phyloP scores from a whole-genome alignment of 2,113 vertebrate genomes.

The Varanus komodoensis region DNA sequence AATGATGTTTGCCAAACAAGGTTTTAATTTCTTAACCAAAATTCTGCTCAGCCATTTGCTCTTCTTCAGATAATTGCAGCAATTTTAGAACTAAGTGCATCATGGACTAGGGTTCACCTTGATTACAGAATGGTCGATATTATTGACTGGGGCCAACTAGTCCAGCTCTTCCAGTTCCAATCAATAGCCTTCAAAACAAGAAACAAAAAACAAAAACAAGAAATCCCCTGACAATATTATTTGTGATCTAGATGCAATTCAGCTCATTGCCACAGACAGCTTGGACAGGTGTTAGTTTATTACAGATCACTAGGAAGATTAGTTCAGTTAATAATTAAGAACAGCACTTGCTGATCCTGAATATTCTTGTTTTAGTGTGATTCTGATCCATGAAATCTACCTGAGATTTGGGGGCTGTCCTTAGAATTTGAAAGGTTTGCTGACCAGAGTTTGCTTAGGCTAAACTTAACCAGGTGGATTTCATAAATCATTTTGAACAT shows the following conservation, averaged over 20 bases:
- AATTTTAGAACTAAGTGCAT: slow-evolving; percentile 34
- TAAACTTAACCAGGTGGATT: not conserved
- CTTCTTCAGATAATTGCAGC: slow-evolving; percentile 16
- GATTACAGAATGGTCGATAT: slow-evolving; percentile 41
- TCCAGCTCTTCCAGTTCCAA: not conserved
- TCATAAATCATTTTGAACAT: not conserved
- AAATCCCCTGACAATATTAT: not conserved
- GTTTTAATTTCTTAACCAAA: slow-evolving; percentile 47
- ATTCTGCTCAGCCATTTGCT: slow-evolving; percentile 25
- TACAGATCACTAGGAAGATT: slow-evolving; percentile 14
- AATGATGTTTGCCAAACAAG: slow-evolving; percentile 47
- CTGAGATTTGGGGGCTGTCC: not conserved
- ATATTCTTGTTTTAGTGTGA: not conserved
- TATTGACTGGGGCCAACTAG: slow-evolving; percentile 20
- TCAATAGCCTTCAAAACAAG: slow-evolving; percentile 33
- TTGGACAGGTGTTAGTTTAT: slow-evolving; percentile 2
- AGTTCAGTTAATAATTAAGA: slow-evolving; percentile 36
- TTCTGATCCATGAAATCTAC: not conserved
- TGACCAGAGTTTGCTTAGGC: not conserved
- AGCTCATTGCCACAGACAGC: slow-evolving; percentile 6
- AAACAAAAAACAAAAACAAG: not conserved
- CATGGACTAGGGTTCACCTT: slow-evolving; percentile 29
- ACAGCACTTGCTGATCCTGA: not conserved
- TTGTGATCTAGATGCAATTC: slow-evolving; percentile 19
- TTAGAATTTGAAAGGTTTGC: not conserved